These are phyloP conservation scores for Ammodytes marinus DNA, from an alignment of 2,113 vertebrate genomes.

Conservation along the genomic window DNA sequence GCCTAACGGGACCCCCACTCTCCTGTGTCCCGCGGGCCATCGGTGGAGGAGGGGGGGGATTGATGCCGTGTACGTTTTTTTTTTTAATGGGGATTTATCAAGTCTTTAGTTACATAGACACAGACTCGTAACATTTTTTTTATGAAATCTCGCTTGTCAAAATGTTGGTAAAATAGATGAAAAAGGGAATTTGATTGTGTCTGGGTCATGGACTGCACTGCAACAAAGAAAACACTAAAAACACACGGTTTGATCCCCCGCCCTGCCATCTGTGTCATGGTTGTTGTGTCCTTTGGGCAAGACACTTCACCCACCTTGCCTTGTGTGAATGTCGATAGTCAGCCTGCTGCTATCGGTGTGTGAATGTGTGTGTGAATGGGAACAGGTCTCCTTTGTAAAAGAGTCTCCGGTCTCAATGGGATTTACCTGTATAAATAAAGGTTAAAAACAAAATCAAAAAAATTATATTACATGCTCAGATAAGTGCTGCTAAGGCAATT, in stretches of 20 bases:
- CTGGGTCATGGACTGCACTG: not conserved
- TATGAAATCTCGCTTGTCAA: conserved; percentile 12
- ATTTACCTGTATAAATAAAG: no score
- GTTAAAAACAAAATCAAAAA: no score
- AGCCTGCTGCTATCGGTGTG: no score
- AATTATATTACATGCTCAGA: no score
- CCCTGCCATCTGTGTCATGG: no score
- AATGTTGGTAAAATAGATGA: conserved; percentile 23
- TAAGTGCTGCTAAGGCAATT: not conserved
- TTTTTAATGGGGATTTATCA: conserved; percentile 48
- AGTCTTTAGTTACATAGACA: conserved; percentile 40
- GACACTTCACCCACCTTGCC: no score
- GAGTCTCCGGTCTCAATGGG: no score
- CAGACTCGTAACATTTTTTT: conserved; percentile 13
- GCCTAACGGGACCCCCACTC: conserved; percentile 28
- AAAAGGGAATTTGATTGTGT: conserved; percentile 13
- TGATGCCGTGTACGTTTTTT: conserved; percentile 43
- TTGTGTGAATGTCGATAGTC: no score
- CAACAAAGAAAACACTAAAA: not conserved
- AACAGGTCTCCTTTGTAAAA: no score
- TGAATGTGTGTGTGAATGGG: no score
- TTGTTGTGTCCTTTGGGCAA: no score
- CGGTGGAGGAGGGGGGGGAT: conserved; percentile 41
- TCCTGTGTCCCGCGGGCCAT: conserved; percentile 37
- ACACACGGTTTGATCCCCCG: not conserved